Percentiles rank a stretch among this genome's conserved stretches.
phyloP scores from a whole-genome alignment of 2,113 vertebrate genomes.

The Choloepus hoffmanni region DNA sequence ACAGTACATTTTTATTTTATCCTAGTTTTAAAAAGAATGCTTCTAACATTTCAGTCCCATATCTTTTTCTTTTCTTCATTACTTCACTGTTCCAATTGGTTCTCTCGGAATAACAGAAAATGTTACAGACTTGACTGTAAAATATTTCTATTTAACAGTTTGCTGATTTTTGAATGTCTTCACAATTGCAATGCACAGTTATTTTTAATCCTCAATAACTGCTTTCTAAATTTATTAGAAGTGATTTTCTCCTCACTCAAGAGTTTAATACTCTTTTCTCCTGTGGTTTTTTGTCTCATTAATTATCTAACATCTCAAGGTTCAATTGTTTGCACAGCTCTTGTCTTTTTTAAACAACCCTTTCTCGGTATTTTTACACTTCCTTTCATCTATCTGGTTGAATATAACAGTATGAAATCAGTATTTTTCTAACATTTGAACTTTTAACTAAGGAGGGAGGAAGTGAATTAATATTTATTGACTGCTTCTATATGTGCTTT shows the following conservation, averaged over 20 bases:
- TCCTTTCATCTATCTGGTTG: background rate
- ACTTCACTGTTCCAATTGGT: background rate
- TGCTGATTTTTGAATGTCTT: background rate
- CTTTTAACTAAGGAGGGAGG: background rate
- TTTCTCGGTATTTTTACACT: background rate
- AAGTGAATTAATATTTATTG: slow-evolving; percentile 3
- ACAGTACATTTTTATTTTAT: background rate
- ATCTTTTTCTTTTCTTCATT: background rate
- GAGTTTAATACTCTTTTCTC: background rate
- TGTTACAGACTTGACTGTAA: background rate
- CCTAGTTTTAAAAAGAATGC: background rate
- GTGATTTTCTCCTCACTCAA: background rate
- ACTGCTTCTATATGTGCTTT: background rate
- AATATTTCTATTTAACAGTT: background rate
- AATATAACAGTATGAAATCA: background rate
- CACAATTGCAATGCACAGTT: background rate
- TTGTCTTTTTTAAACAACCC: background rate
- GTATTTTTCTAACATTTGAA: background rate
- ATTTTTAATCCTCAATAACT: background rate
- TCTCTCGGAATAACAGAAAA: background rate
- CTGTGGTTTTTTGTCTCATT: background rate
- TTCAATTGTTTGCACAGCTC: background rate
- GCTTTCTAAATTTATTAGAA: background rate
- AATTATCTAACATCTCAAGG: background rate
- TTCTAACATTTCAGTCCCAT: background rate